A percentile compares a stretch with the other conserved stretches of the same genome.
These are phyloP conservation scores for Cynodonichthys magdalenae DNA, from an alignment of 2,797 vertebrate genomes.

Conservation along the genomic window DNA sequence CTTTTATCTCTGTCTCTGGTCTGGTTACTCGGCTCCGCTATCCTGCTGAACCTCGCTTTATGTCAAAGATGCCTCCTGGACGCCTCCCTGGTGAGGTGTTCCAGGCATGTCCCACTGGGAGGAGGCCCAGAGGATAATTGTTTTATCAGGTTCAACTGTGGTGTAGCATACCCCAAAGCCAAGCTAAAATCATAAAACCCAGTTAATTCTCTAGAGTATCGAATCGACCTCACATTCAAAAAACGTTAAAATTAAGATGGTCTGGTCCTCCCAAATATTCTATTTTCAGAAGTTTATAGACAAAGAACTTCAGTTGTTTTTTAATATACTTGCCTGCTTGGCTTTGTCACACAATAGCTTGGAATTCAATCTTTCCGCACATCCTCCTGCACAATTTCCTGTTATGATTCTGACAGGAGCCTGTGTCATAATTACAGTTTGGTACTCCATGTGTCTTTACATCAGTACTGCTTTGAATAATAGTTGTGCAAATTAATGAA, in stretches of 20 bases:
- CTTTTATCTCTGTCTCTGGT: too few relatives aligned
- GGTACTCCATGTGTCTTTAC: background rate
- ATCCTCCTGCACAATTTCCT: slow-evolving; percentile 54
- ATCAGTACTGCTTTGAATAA: background rate
- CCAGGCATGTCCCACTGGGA: too few relatives aligned
- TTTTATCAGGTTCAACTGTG: too few relatives aligned
- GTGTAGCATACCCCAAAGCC: too few relatives aligned
- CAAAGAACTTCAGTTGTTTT: background rate
- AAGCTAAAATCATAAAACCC: too few relatives aligned
- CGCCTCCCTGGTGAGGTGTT: too few relatives aligned
- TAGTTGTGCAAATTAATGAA: background rate
- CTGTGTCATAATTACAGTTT: slow-evolving; percentile 31
- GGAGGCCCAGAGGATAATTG: too few relatives aligned
- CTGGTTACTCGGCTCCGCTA: too few relatives aligned
- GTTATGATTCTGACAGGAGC: slow-evolving; percentile 53
- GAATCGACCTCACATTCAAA: slow-evolving; percentile 24
- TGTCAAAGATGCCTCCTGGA: too few relatives aligned
- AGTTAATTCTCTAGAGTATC: background rate
- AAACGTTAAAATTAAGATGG: slow-evolving; percentile 8
- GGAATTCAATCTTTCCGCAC: slow-evolving; percentile 34
- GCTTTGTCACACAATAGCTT: slow-evolving; percentile 41
- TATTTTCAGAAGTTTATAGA: slow-evolving; percentile 4
- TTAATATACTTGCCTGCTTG: slow-evolving; percentile 39
- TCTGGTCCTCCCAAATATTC: slow-evolving; percentile 16
- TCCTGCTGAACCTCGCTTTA: too few relatives aligned